phyloP scores from a whole-genome alignment of 1,140 invertebrate species.

The Heliconius melpomene region DNA sequence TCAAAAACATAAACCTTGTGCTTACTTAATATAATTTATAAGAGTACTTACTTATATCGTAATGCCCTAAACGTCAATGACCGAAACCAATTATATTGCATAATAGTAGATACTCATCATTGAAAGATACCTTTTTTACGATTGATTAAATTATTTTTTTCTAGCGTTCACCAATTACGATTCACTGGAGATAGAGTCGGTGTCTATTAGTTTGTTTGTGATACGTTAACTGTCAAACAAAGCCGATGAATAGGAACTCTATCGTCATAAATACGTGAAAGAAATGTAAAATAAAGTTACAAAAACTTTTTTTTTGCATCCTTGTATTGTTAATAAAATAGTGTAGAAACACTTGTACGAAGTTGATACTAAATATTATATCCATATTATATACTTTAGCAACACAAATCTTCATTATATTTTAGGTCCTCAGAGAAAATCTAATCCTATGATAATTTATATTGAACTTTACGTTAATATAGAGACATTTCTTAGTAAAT shows the following conservation, averaged over 20 bases:
- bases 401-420: neutral
- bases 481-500: slow-evolving; percentile 5
- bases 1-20: neutral
- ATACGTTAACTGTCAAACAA: neutral
- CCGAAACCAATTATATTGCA: slow-evolving; percentile 68
- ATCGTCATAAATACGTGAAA: neutral
- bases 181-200: slow-evolving; percentile 30
- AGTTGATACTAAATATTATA: neutral
- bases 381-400: neutral
- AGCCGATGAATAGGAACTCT: neutral
- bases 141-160: slow-evolving; percentile 57
- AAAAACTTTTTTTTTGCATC: neutral
- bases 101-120: slow-evolving; percentile 53
- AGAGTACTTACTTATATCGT: neutral
- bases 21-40: neutral
- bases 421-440: neutral
- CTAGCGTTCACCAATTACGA: slow-evolving; percentile 55
- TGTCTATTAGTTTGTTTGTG: slow-evolving; percentile 29
- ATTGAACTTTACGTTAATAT: neutral
- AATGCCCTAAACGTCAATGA: slow-evolving; percentile 50
- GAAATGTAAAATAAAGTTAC: neutral
- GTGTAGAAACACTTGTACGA: neutral
- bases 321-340: neutral
- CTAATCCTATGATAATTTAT: neutral
- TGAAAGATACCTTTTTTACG: slow-evolving; percentile 41